These are phyloP conservation scores for Haplochromis burtoni DNA, from an alignment of 2,113 vertebrate species.

Conservation along the genomic window DNA sequence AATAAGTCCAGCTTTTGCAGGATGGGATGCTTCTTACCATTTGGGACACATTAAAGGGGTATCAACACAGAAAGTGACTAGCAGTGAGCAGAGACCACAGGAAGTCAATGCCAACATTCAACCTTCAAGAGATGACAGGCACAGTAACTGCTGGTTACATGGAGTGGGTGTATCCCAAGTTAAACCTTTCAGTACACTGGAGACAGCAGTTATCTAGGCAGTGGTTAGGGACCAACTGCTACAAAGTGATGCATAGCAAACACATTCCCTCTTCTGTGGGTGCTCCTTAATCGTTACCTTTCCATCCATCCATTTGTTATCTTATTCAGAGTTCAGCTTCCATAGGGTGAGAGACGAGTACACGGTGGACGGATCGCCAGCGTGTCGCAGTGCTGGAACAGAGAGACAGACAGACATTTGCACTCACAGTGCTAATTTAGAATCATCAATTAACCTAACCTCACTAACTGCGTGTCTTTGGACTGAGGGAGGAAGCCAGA, in stretches of 20 bases:
- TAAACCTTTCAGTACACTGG: background rate
- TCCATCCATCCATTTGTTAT: background rate
- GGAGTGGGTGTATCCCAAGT: background rate
- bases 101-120: background rate
- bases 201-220: background rate
- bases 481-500: background rate
- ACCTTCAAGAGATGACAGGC: background rate
- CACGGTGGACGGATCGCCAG: accelerated
- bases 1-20: background rate
- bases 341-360: background rate
- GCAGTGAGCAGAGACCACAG: background rate
- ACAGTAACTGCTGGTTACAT: background rate
- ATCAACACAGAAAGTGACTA: background rate
- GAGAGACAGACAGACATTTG: background rate
- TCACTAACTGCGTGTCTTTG: background rate
- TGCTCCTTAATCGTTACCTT: background rate
- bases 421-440: background rate
- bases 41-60: background rate
- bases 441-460: background rate
- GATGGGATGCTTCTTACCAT: background rate
- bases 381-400: background rate
- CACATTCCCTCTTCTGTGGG: background rate
- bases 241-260: background rate
- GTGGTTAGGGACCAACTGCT: background rate
- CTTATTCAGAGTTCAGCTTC: background rate